Conservation (phyloP, 2,888 invertebrate genomes). For the Erebia palarica region DNA sequence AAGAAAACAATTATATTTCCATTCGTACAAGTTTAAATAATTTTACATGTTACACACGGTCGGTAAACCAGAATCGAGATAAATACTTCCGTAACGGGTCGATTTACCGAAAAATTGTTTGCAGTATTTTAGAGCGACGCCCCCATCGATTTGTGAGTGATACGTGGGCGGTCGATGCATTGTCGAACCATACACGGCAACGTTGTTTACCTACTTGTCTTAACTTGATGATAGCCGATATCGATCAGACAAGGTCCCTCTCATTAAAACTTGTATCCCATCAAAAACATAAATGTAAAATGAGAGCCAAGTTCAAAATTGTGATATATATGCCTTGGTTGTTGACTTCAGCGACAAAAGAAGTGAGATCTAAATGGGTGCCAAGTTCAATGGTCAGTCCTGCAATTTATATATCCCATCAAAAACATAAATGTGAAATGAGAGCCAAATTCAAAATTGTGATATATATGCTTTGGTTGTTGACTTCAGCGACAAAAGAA, state of each 20-base stretch:
- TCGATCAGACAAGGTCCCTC: constrained; percentile 62
- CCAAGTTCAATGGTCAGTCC: no score
- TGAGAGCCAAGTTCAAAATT: no score
- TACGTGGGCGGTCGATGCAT: constrained; percentile 78
- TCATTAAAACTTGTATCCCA: constrained; percentile 63
- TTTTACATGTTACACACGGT: constrained; percentile 50
- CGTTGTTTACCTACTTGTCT: constrained; percentile 75
- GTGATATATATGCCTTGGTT: no score
- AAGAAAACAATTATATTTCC: constrained; percentile 30
- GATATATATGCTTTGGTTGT: no score
- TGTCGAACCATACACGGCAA: constrained; percentile 71
- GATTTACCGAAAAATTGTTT: constrained; percentile 70
- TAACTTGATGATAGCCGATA: constrained; percentile 70
- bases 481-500: no score
- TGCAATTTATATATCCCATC: no score
- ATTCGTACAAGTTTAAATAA: constrained; percentile 47
- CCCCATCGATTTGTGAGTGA: constrained; percentile 65
- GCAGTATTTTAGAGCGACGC: constrained; percentile 70
- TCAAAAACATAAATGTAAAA: no score
- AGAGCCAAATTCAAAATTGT: no score
- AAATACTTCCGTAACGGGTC: constrained; percentile 72
- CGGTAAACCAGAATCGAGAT: constrained; percentile 49
- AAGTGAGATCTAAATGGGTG: no score
- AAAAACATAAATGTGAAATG: no score
- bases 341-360: no score